phyloP scores from a whole-genome alignment of 2,888 invertebrate species.

The Altica lythri region DNA sequence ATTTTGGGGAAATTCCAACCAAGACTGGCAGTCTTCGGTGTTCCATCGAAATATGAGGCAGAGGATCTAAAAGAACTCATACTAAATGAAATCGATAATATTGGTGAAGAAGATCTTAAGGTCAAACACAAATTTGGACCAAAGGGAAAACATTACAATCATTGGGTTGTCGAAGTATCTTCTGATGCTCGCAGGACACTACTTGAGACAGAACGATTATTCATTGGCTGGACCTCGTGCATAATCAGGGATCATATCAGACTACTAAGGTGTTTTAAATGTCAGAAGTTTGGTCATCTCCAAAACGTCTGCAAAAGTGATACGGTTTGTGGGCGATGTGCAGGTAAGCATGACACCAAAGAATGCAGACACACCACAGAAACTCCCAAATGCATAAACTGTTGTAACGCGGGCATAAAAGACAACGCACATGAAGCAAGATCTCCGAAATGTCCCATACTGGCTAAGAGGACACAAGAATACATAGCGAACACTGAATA shows the following conservation, averaged over 20 bases:
- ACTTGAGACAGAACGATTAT: not conserved
- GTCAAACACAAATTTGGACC: not conserved
- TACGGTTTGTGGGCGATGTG: not conserved
- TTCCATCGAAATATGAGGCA: not conserved
- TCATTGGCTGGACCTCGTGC: not conserved
- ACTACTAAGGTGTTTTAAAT: not conserved
- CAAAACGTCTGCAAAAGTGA: not conserved
- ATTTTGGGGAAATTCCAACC: too few relatives aligned
- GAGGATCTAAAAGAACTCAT: not conserved
- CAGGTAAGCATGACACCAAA: not conserved
- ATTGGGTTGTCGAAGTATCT: not conserved
- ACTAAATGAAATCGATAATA: not conserved
- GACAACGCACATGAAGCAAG: not conserved
- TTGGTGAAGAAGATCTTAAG: not conserved
- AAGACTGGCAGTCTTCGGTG: not conserved
- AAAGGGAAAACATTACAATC: not conserved
- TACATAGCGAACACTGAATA: not conserved
- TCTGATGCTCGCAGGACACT: not conserved
- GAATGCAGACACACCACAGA: not conserved
- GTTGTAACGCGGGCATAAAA: not conserved
- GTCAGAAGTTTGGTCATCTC: not conserved
- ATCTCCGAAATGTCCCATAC: not conserved
- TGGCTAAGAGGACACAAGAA: not conserved
- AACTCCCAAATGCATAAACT: not conserved
- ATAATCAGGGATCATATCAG: not conserved